These are phyloP conservation scores for Camponotus pennsylvanicus DNA, from an alignment of 1,140 invertebrate species.

Conservation along the genomic window DNA sequence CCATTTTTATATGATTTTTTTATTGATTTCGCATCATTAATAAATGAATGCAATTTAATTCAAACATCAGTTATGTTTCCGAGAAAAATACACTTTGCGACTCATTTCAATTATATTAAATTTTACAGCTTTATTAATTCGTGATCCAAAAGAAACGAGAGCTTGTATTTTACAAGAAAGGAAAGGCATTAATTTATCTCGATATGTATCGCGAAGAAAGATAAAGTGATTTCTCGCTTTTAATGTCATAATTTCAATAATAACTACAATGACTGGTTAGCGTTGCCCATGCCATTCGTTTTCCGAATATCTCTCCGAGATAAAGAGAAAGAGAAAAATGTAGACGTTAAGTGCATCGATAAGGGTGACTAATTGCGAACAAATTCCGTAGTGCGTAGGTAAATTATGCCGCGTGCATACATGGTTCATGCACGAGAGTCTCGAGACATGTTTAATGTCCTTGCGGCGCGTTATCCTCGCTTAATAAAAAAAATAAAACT, in stretches of 20 bases:
- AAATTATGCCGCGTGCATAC: slow-evolving; percentile 35
- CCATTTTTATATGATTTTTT: background rate
- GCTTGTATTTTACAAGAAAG: background rate
- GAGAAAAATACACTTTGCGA: background rate
- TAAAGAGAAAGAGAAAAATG: background rate
- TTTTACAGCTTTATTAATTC: background rate
- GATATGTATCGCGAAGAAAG: background rate
- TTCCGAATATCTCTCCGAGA: background rate
- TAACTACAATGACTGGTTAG: background rate
- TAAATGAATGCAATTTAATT: background rate
- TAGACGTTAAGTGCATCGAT: slow-evolving; percentile 26
- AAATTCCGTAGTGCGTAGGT: slow-evolving; percentile 31
- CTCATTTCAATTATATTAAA: background rate
- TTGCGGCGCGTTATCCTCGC: background rate
- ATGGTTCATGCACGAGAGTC: slow-evolving; percentile 21
- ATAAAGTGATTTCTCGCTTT: background rate
- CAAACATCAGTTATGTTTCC: background rate
- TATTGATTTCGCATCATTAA: background rate
- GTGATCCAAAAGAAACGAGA: background rate
- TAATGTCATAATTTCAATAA: slow-evolving; percentile 33
- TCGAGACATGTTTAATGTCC: slow-evolving; percentile 31
- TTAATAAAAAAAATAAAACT: slow-evolving; percentile 20
- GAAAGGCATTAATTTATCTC: background rate
- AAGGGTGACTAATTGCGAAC: slow-evolving; percentile 55
- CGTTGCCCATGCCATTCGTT: background rate